phyloP scores from a whole-genome alignment of 2,888 invertebrate genomes.

The Nephrotoma flavescens region DNA sequence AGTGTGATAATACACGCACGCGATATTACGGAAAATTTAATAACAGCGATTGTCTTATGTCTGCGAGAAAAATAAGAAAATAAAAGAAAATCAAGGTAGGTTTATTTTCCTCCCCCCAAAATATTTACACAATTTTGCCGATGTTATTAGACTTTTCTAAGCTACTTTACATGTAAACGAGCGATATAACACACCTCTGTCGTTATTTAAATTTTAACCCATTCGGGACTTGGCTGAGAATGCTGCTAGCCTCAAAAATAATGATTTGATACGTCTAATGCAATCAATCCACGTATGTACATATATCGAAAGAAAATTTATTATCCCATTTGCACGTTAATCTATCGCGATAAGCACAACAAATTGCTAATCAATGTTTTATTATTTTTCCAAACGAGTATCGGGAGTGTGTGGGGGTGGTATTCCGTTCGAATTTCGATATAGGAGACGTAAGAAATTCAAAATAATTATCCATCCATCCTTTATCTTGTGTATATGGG shows the following conservation, averaged over 20 bases:
- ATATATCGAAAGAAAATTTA: not conserved
- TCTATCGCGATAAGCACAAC: too few relatives aligned
- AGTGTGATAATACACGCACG: not conserved
- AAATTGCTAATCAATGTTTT: not conserved
- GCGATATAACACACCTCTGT: not conserved
- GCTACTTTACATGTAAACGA: not conserved
- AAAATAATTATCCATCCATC: not conserved
- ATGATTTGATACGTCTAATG: not conserved
- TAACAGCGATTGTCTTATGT: not conserved
- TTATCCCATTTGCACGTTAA: too few relatives aligned
- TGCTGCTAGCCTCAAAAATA: too few relatives aligned
- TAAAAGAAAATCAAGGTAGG: not conserved
- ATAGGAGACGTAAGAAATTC: not conserved
- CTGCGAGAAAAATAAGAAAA: not conserved
- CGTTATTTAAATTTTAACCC: not conserved
- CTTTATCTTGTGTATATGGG: not conserved
- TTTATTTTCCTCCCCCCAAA: not conserved
- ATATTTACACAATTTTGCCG: not conserved
- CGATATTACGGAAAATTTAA: not conserved
- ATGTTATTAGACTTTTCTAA: not conserved
- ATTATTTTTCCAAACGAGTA: not conserved
- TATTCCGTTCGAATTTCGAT: not conserved
- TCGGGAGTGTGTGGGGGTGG: not conserved
- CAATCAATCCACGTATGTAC: not conserved
- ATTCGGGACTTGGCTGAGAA: not conserved